Evolutionary conservation across 2,888 invertebrate species (phyloP).

Genomic region (Stenoptilia bipunctidactyla): DNA sequence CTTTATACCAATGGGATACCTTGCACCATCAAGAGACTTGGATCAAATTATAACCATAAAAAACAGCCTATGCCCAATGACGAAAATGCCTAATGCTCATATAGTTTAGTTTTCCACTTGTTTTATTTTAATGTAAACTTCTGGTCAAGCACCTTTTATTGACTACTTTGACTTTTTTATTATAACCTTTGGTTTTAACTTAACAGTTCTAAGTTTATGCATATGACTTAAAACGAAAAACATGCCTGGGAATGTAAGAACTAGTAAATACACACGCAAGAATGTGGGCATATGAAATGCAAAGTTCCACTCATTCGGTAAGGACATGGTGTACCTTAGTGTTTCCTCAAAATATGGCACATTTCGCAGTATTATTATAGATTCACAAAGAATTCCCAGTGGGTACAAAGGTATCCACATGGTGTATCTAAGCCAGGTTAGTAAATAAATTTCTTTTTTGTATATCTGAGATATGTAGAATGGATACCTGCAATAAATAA

Average conservation of each 20-base stretch:
- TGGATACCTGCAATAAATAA: constrained; percentile 83
- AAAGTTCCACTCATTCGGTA: constrained; percentile 90
- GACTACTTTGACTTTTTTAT: constrained; percentile 52
- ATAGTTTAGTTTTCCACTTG: too few species aligned
- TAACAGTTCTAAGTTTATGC: constrained; percentile 79
- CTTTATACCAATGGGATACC: too few species aligned
- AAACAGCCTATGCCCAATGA: too few species aligned
- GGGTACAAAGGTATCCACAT: constrained; percentile 96
- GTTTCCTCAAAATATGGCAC: constrained; percentile 93
- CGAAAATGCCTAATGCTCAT: too few species aligned
- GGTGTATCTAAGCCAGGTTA: constrained; percentile 95
- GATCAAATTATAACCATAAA: too few species aligned
- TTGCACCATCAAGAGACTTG: too few species aligned
- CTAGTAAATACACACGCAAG: constrained; percentile 81
- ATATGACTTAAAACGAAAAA: constrained; percentile 87
- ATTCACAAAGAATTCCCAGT: constrained; percentile 89
- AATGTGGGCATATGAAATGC: constrained; percentile 88
- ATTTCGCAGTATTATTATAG: constrained; percentile 82
- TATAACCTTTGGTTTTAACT: constrained; percentile 66
- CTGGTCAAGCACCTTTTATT: too few species aligned
- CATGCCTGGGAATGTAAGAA: constrained; percentile 82
- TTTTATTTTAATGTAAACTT: too few species aligned
- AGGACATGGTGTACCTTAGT: constrained; percentile 76
- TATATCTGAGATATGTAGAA: constrained; percentile 89
- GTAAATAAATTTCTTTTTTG: constrained; percentile 76